phyloP scores from a whole-genome alignment of 2,888 invertebrate genomes.

The Himalopsyche kuldschensis region DNA sequence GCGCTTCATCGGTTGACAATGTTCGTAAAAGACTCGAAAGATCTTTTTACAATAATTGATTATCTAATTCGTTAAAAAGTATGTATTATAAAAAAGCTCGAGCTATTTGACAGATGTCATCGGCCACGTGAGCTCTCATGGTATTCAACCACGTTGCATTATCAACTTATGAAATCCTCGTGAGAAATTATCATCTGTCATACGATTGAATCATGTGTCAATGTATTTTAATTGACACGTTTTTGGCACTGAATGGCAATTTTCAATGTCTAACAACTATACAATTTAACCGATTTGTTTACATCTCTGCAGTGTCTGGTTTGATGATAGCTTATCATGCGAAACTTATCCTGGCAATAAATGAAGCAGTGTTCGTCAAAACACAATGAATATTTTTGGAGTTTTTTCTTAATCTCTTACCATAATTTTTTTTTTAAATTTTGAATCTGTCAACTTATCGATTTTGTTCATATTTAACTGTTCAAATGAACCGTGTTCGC shows the following conservation, averaged over 20 bases:
- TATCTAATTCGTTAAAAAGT: too few species aligned
- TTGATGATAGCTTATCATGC: background rate
- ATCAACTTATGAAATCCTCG: background rate
- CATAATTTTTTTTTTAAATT: too few species aligned
- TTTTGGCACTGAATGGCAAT: background rate
- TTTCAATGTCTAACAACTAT: background rate
- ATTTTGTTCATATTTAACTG: too few species aligned
- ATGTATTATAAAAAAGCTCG: background rate
- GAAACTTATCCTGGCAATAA: too few species aligned
- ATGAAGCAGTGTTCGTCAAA: too few species aligned
- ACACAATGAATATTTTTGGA: too few species aligned
- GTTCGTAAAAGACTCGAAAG: too few species aligned
- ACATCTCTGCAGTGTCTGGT: background rate
- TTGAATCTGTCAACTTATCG: too few species aligned
- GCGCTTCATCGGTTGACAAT: too few species aligned
- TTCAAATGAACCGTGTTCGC: too few species aligned
- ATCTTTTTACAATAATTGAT: too few species aligned
- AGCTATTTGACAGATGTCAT: background rate
- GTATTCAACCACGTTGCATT: background rate
- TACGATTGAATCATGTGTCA: background rate
- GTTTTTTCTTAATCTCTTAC: too few species aligned
- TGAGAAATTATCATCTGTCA: background rate
- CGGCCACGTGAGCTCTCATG: background rate
- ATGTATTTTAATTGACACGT: constrained; percentile 1
- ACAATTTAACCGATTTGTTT: background rate